Percentiles rank a stretch among this genome's conserved stretches.
phyloP scores from a whole-genome alignment of 2,888 invertebrate genomes.

The Ametastegia equiseti region DNA sequence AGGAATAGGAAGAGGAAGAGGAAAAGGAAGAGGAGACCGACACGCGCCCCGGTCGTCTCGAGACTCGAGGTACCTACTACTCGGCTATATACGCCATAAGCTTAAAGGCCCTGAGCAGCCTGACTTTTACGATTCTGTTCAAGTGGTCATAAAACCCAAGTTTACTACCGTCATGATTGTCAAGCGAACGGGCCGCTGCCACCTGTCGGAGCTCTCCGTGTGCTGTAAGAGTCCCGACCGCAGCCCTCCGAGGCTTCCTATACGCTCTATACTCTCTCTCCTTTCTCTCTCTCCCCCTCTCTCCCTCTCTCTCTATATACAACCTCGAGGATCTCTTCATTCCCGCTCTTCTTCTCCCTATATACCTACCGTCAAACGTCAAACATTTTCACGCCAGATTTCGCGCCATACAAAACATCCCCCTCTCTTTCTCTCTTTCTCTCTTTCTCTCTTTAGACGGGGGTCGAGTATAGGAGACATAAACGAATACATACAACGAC shows the following conservation, averaged over 20 bases:
- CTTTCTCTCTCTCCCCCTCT: constrained; percentile 36
- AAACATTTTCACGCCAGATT: constrained; percentile 17
- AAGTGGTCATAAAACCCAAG: constrained; percentile 80
- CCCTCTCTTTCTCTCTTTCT: too few relatives aligned
- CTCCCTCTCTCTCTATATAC: constrained; percentile 51
- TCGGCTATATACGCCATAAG: constrained; percentile 57
- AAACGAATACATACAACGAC: too few relatives aligned
- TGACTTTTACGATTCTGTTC: constrained; percentile 80
- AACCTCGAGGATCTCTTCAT: constrained; percentile 40
- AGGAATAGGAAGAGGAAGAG: too few relatives aligned
- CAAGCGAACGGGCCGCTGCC: constrained; percentile 74
- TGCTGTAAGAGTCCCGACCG: constrained; percentile 59
- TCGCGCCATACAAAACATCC: too few relatives aligned
- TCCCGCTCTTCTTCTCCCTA: constrained; percentile 48
- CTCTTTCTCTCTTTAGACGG: too few relatives aligned
- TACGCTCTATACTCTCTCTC: not conserved
- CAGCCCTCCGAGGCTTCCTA: not conserved
- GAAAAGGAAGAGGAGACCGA: too few relatives aligned
- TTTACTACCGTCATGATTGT: constrained; percentile 78
- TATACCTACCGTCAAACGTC: constrained; percentile 28
- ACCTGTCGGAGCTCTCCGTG: constrained; percentile 74
- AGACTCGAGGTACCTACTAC: too few relatives aligned
- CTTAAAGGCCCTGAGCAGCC: constrained; percentile 72
- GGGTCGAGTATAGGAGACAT: too few relatives aligned
- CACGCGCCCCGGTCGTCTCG: constrained; percentile 72